Evolutionary conservation across 2,888 invertebrate species (phyloP), one percentile per base, ranked within the genome.

Genomic region (Lepidocyrtinus sp.): DNA sequence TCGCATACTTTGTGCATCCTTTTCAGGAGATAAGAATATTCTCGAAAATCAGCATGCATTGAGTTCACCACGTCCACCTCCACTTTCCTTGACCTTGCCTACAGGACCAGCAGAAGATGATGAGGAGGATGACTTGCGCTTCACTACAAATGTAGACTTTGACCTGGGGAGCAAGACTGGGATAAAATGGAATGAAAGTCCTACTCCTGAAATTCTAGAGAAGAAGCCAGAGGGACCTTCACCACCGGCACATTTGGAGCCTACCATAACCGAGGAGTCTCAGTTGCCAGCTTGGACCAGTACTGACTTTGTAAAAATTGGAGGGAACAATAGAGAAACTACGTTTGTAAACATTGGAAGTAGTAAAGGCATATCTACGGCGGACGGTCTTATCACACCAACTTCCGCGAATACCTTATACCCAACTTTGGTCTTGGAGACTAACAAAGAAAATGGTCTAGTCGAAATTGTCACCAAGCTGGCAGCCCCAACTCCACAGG

Each of bases 391-490:
- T 17, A 77, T 77, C 50, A 67, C 71, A 1, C 77, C 77, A 15
- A 75, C 74, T 1, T 69, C 73, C 3, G 77, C 55, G n/a, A 71
- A 74, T 19, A 68, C 82, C 1, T 63, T 83, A n/a, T 83, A 83
- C 27, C 83, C 83, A 12, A 83, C 83, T 0, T 46, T 83, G n/a
- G 81, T 83, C 24, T 63, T 83, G 21, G 78, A 78, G 27, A 82
- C 83, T 1, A 83, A 83, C 46, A 81, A 67, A 21, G 73, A 83
- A 27, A 83, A 82, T 26, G 83, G 82, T 1, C 36, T 83, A 17
- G 83, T 83, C 2, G 83, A 83, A 72, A 75, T 83, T 65, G 82
- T 82, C 0, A 83, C 83, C 1, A 72, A 76, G 27, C 50, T 78
- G 1, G 71, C 74, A 1, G 62, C 65, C 1, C 73, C 74, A 17